These are phyloP conservation scores for Ceyx erithaca DNA, from an alignment of 2,797 vertebrate species.

Conservation along the genomic window DNA sequence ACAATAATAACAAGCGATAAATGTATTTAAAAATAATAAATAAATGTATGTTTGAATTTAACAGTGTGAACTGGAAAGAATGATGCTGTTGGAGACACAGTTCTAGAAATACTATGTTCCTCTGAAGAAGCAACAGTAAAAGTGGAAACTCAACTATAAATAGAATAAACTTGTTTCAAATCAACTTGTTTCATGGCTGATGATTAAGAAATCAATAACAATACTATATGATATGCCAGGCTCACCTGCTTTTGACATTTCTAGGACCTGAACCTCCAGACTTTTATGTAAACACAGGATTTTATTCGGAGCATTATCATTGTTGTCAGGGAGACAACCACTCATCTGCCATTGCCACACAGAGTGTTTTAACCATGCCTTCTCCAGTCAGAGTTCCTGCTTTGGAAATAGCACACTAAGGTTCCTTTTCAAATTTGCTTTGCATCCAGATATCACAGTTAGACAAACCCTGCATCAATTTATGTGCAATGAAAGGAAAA, in stretches of 20 bases:
- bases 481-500: neutral
- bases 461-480: neutral
- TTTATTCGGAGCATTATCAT: conserved; percentile 23
- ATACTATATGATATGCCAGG: neutral
- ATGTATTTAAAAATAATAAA: neutral
- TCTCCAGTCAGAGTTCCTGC: conserved; percentile 9
- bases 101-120: neutral
- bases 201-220: conserved; percentile 25
- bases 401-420: conserved; percentile 11
- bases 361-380: conserved; percentile 31
- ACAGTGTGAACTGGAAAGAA: neutral
- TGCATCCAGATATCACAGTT: neutral
- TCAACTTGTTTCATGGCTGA: neutral
- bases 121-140: neutral
- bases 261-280: conserved; percentile 2
- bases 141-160: neutral
- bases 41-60: neutral
- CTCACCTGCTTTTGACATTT: conserved; percentile 27
- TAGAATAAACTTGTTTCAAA: neutral
- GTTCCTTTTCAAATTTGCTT: conserved; percentile 19
- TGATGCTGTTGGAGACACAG: neutral
- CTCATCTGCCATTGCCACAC: neutral
- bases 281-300: neutral
- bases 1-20: neutral
- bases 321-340: conserved; percentile 60